phyloP scores from a whole-genome alignment of 2,113 vertebrate species.

The Illadopsis cleaveri region DNA sequence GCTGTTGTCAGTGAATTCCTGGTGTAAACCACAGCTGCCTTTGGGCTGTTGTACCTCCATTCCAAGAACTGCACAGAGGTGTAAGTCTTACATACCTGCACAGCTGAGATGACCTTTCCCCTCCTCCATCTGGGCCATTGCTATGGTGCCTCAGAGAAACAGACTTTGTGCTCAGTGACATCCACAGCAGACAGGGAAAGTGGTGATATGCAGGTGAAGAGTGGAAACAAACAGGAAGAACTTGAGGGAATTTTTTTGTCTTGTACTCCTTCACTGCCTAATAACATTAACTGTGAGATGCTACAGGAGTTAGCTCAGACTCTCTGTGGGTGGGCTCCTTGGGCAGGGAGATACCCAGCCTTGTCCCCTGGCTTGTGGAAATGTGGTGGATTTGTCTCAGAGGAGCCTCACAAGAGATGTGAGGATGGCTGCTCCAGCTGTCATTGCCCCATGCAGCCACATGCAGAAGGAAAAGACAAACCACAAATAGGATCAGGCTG shows the following conservation, averaged over 20 bases:
- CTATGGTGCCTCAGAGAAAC: not conserved
- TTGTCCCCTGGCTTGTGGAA: not conserved
- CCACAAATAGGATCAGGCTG: not conserved
- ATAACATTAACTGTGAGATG: not conserved
- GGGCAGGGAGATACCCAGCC: not conserved
- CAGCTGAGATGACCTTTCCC: not conserved
- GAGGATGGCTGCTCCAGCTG: not conserved
- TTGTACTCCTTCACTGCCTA: not conserved
- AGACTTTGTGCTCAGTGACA: not conserved
- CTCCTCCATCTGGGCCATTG: not conserved
- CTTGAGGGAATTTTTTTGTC: not conserved
- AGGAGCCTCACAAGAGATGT: not conserved
- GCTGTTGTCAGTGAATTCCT: not conserved
- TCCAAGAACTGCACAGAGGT: not conserved
- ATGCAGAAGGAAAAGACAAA: not conserved
- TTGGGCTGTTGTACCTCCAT: not conserved
- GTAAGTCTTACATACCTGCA: not conserved
- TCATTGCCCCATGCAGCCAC: not conserved
- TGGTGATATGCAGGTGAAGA: not conserved
- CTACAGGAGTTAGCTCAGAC: not conserved
- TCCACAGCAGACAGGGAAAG: not conserved
- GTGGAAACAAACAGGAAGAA: not conserved
- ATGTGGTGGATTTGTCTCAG: not conserved
- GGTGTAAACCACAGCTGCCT: not conserved
- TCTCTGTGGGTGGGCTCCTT: not conserved